Base-by-base conservation (phyloP, 2,888 invertebrate genomes). In the Tolmerus cingulatus region DNA sequence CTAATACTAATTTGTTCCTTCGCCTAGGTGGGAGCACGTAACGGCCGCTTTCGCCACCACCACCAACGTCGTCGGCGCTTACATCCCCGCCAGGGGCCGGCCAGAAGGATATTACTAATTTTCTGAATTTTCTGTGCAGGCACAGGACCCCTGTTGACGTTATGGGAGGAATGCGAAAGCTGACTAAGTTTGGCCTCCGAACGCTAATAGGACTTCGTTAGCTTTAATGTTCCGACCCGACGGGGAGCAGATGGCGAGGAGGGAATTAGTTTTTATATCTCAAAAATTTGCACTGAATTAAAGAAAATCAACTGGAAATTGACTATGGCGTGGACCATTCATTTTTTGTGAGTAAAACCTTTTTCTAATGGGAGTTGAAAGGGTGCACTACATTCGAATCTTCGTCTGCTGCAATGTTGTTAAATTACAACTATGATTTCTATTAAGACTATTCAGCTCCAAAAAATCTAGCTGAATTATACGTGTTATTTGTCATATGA, bases 1-100 rank as follows among this genome's bases (percentile, higher is more conserved):
- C 82, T 46, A 82, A 82, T 66, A 82, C 82, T 57, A 82, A 82
- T 82, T 82, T 82, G 55, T 34, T 51, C 37, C 37, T 57, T 34
- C 57, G 57, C 51, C 82, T 57, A 55, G 37, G 57, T 55, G 30
- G 30, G 19, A 57, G 37, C 57, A 82, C 82, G 82, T 55, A 51
- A 82, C 12, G 9, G 43, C 37, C 66, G 46, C 82, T 23, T 74
- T 74, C n/a, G 16, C 82, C 30, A 37, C 76, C n/a, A 9, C n/a
- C 19, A 9, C n/a, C 76, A 76, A 12, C 40, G 37, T 19, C 30
- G 34, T 23, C 27, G 19, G n/a, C 34, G 27, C 66, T 82, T 34
- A 30, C 82, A 82, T 82, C 57, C 27, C 19, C 34, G 16, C 37
- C 57, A 82, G 12, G 27, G 76, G 40, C 34, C 76, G 34, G 37